Percentiles rank a stretch among this genome's conserved stretches.
These are phyloP conservation scores for Cerceris rybyensis DNA, from an alignment of 2,888 invertebrate genomes.

Conservation along the genomic window DNA sequence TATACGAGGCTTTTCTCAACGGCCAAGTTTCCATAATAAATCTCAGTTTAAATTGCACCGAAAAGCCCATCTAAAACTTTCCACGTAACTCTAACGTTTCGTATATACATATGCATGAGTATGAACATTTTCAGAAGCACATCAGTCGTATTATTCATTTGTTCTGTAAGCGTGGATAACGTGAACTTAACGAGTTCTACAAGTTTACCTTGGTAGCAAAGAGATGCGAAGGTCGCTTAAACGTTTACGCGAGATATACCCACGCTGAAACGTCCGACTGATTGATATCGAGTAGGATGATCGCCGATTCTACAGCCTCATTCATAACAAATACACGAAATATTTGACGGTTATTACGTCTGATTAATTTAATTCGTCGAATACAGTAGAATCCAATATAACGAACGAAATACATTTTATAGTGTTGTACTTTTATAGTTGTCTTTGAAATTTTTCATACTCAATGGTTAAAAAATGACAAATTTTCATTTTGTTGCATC, in stretches of 20 bases:
- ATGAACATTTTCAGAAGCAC: background rate
- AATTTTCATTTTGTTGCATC: no score
- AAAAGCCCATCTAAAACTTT: background rate
- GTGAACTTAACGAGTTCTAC: slow-evolving; percentile 16
- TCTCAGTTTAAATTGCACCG: background rate
- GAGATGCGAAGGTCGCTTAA: slow-evolving; percentile 18
- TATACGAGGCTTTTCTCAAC: no score
- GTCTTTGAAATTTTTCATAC: no score
- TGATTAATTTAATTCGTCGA: no score
- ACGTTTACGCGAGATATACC: slow-evolving; percentile 10
- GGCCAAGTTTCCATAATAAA: no score
- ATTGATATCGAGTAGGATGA: slow-evolving; percentile 7
- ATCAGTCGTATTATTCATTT: slow-evolving; percentile 7
- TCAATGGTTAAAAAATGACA: no score
- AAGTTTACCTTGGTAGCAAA: slow-evolving; percentile 26
- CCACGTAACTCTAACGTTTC: background rate
- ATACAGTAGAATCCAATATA: no score
- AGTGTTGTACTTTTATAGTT: no score
- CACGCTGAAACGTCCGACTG: background rate
- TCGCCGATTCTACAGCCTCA: background rate
- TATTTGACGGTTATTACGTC: no score
- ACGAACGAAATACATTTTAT: no score
- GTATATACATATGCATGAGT: background rate
- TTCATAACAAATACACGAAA: background rate
- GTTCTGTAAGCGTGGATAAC: background rate